phyloP scores from a whole-genome alignment of 2,113 vertebrate genomes.

The Phycodurus eques region DNA sequence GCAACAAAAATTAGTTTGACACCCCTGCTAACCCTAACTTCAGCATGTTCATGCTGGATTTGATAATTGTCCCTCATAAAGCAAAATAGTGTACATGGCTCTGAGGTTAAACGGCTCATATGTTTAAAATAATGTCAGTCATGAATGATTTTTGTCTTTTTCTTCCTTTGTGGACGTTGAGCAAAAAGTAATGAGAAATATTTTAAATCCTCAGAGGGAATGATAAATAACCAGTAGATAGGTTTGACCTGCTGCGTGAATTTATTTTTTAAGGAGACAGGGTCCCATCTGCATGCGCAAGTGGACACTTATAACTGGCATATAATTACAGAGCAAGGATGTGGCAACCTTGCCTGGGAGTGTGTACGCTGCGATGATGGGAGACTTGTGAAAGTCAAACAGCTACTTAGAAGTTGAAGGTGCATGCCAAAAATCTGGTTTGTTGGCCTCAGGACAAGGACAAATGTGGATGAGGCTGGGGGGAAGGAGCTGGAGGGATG shows the following conservation, averaged over 20 bases:
- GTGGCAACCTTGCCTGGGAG: conserved; percentile 75
- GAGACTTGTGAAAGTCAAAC: conserved; percentile 82
- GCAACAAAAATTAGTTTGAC: too few relatives aligned
- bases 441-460: conserved; percentile 70
- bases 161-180: neutral
- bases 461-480: conserved; percentile 62
- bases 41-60: neutral
- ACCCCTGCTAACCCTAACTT: too few relatives aligned
- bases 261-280: conserved; percentile 50
- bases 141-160: conserved; percentile 9
- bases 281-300: conserved; percentile 73
- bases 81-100: neutral
- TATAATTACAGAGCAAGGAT: conserved; percentile 75
- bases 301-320: conserved; percentile 73
- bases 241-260: conserved; percentile 59
- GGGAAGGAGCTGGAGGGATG: conserved; percentile 53
- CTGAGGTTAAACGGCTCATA: neutral
- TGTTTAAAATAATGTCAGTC: neutral
- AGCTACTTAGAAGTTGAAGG: conserved; percentile 77
- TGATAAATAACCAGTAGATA: conserved; percentile 54
- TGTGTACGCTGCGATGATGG: conserved; percentile 58
- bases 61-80: neutral
- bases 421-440: conserved; percentile 77
- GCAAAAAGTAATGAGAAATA: conserved; percentile 48
- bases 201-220: conserved; percentile 49